Evolutionary conservation across 2,797 vertebrate species (phyloP).

Genomic region (Chaenodraco wilsoni): DNA sequence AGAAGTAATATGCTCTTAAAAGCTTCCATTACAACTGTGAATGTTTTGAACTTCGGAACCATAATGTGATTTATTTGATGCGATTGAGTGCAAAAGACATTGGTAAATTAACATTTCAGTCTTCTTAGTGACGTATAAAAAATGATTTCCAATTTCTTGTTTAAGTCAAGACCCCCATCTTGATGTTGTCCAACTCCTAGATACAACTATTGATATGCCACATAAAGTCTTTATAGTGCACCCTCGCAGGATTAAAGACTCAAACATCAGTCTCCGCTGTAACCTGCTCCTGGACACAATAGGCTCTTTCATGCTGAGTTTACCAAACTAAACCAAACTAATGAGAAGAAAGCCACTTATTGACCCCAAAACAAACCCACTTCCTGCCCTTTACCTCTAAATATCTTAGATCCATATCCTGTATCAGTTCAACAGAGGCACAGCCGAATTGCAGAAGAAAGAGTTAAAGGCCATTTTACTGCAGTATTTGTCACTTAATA

Average conservation of each 20-base stretch:
- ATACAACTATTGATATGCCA: neutral
- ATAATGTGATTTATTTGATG: neutral
- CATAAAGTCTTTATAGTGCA: neutral
- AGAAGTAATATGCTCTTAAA: neutral
- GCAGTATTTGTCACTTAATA: too few relatives aligned
- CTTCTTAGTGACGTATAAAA: neutral
- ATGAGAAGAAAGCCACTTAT: neutral
- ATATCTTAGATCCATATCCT: neutral
- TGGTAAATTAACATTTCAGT: slow-evolving; percentile 9
- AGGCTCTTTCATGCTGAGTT: slow-evolving; percentile 21
- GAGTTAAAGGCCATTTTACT: neutral
- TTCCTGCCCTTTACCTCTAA: neutral
- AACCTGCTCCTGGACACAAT: neutral
- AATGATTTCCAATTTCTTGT: neutral
- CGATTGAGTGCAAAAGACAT: neutral
- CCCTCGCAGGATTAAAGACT: slow-evolving; percentile 19
- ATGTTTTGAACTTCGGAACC: neutral
- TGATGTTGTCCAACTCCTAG: neutral
- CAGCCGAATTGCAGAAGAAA: neutral
- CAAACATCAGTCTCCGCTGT: neutral
- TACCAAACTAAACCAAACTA: neutral
- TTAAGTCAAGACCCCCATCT: neutral
- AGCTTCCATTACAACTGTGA: neutral
- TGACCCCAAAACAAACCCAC: neutral
- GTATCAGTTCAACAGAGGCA: neutral